A percentile compares a stretch with the other conserved stretches of the same genome.
Evolutionary conservation across 2,113 vertebrate genomes (phyloP).

Genomic region (Saimiri boliviensis): DNA sequence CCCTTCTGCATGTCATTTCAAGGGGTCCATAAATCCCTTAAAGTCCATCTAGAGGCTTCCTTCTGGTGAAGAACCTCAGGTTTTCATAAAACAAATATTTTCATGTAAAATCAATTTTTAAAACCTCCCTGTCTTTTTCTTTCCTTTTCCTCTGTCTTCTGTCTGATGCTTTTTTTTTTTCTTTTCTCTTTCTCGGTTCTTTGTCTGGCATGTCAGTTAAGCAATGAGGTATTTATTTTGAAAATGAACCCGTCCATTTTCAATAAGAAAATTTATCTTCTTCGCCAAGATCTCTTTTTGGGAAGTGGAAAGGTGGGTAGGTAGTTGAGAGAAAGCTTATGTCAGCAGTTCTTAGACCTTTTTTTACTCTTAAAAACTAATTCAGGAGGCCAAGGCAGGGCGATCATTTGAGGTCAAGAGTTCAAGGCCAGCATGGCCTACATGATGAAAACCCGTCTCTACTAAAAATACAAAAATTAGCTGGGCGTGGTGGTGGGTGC

Average conservation of each 20-base stretch:
- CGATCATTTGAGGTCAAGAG: too few relatives aligned
- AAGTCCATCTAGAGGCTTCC: neutral
- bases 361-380: neutral
- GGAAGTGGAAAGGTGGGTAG: neutral
- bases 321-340: neutral
- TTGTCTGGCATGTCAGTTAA: slow-evolving; percentile 50
- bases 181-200: neutral
- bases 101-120: neutral
- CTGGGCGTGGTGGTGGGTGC: too few relatives aligned
- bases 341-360: neutral
- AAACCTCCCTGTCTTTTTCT: neutral
- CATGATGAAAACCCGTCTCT: too few relatives aligned
- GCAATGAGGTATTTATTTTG: slow-evolving; percentile 48
- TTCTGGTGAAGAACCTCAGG: neutral
- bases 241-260: slow-evolving; percentile 28
- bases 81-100: slow-evolving; percentile 18
- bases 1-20: neutral
- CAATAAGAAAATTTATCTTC: neutral
- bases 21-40: too few relatives aligned
- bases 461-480: too few relatives aligned
- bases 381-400: neutral
- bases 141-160: neutral
- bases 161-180: neutral
- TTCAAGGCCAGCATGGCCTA: too few relatives aligned
- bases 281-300: slow-evolving; percentile 38